These are phyloP conservation scores for Channa maculata DNA, from an alignment of 2,113 vertebrate species.

Conservation along the genomic window DNA sequence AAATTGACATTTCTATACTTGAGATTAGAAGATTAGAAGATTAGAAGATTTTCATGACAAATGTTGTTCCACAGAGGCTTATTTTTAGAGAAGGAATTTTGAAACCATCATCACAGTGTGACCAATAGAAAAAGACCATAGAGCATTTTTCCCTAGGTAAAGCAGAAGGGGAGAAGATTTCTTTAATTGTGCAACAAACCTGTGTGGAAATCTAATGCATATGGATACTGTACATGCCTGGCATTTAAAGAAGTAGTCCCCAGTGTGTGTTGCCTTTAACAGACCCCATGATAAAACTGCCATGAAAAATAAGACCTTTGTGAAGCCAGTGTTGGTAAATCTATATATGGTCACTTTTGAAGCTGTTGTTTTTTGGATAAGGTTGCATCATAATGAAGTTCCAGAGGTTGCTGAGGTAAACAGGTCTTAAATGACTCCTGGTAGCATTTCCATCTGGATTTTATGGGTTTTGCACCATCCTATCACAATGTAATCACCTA, in stretches of 20 bases:
- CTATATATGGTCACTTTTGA: constrained; percentile 24
- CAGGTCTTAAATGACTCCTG: constrained; percentile 61
- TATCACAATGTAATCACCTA: constrained; percentile 71
- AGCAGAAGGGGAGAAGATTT: neutral
- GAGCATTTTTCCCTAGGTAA: constrained; percentile 1
- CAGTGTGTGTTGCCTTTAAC: no score
- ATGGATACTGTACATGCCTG: no score
- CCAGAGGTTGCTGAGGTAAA: constrained; percentile 61
- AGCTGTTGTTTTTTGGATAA: constrained; percentile 35
- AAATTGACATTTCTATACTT: neutral
- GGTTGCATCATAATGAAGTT: constrained; percentile 55
- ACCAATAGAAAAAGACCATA: constrained; percentile 8
- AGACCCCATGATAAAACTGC: no score
- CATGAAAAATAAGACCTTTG: no score
- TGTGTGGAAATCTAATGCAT: no score
- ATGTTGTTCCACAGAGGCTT: constrained; percentile 14
- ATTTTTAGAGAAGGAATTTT: constrained; percentile 23
- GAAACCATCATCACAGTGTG: constrained; percentile 4
- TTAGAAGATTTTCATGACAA: constrained; percentile 27
- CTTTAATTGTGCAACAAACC: no score
- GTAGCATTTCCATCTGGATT: constrained; percentile 59
- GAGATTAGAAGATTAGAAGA: no score
- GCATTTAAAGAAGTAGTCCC: no score
- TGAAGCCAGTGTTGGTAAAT: no score
- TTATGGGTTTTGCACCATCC: constrained; percentile 66